Base-by-base conservation (phyloP, 2,113 vertebrate genomes). In the Hyperoodon ampullatus region DNA sequence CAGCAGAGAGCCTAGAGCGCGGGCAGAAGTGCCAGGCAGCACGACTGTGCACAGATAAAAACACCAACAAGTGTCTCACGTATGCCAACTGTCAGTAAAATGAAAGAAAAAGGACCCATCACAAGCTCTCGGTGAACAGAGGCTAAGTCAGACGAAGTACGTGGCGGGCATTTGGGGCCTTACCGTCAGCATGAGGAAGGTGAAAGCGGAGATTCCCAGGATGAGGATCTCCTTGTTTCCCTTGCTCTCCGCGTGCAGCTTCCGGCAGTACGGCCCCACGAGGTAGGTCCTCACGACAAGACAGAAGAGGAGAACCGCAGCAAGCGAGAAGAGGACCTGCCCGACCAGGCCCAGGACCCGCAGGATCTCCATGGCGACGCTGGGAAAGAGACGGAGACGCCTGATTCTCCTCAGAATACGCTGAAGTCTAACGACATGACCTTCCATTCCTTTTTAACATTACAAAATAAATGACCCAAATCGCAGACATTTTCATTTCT, bases 211-310 rank as follows among this genome's bases (percentile, higher is more conserved):
- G 90, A 99, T 98, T 88, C 99, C 99, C 78, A 99, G 98, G 95
- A 99, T 99, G 84, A 99, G 99, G 97, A 99, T 99, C 97, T 99
- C 99, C 97, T 99, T 99, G 98, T 98, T 99, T 88, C 99, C 99
- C 98, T 99, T 99, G 98, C 99, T 99, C 98, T 99, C 99, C 6
- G 97, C 16, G 7, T 99, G 99, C 78, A 99, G 98, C 88, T 99
- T 99, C 97, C 99, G 99, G 96, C 99, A 99, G 97, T 99, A 99
- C 0, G 99, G 99, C n/a, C 99, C 99, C 70, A 99, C 99, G 88
- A 99, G 98, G 39, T 99, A 99, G 12, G 98, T 99, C 98, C 99
- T 99, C 92, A 99, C 97, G 78, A 99, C 88, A 88, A 99, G 98
- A 98, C 99, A 99, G 11, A 99, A 58, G 84, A 99, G 98, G 93